A percentile compares a stretch with the other conserved stretches of the same genome.
Conservation (phyloP, 2,797 vertebrate species). For the Oceanodroma leucorhoa region DNA sequence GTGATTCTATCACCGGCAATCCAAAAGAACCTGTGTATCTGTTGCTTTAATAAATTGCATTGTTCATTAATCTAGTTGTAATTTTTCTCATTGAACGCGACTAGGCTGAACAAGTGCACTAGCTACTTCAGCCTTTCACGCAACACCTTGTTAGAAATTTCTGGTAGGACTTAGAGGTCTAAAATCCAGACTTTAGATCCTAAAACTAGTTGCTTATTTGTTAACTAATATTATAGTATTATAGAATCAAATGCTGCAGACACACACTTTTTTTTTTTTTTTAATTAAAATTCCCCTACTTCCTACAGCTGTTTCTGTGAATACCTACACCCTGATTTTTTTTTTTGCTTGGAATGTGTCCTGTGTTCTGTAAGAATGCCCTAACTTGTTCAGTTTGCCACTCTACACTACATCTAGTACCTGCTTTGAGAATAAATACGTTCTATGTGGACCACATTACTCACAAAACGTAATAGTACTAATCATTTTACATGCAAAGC, state of each 20-base stretch:
- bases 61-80: too few relatives aligned
- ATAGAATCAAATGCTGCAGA: not conserved
- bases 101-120: too few relatives aligned
- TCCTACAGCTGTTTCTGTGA: not conserved
- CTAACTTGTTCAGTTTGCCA: not conserved
- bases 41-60: too few relatives aligned
- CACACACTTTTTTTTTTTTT: not conserved
- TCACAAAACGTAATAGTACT: not conserved
- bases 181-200: not conserved
- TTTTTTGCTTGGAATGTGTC: not conserved
- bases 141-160: not conserved
- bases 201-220: not conserved
- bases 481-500: not conserved
- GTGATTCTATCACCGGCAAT: too few relatives aligned
- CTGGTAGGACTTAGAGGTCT: not conserved
- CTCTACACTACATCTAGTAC: not conserved
- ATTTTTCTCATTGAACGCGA: too few relatives aligned
- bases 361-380: not conserved
- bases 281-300: not conserved
- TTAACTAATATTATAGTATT: not conserved
- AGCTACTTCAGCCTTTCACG: too few relatives aligned
- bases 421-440: not conserved
- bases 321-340: accelerated
- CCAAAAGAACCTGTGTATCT: too few relatives aligned
- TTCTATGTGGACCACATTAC: not conserved